phyloP scores from a whole-genome alignment of 2,113 vertebrate genomes.

The Aythya baeri region DNA sequence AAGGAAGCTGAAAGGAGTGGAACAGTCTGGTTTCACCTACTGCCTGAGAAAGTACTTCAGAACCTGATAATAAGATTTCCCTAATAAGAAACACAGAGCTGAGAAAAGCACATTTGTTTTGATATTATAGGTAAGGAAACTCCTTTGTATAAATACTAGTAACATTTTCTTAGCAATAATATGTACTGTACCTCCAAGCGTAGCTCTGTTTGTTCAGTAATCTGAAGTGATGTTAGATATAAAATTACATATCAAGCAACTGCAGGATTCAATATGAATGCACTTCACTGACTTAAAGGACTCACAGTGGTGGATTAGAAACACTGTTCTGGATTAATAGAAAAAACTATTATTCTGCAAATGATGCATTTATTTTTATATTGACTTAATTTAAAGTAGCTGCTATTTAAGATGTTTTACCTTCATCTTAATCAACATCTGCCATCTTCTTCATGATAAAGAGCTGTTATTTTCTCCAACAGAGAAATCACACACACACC shows the following conservation, averaged over 20 bases:
- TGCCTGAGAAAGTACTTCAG: background rate
- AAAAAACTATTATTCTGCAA: background rate
- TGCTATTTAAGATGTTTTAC: background rate
- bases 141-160: background rate
- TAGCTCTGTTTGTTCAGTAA: background rate
- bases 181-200: background rate
- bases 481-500: fast-evolving
- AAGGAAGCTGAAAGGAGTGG: background rate
- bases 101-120: background rate
- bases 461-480: background rate
- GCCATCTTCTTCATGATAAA: background rate
- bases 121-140: background rate
- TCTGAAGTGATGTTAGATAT: background rate
- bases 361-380: background rate
- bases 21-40: background rate
- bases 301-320: background rate
- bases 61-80: background rate
- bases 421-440: background rate
- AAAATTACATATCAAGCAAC: background rate
- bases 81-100: background rate
- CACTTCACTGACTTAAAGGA: background rate
- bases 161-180: background rate
- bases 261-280: background rate
- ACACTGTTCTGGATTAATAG: background rate
- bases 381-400: background rate